Percentiles rank a stretch among this genome's conserved stretches.
These are phyloP conservation scores for Bos javanicus DNA, from an alignment of 2,113 vertebrate genomes.

Conservation along the genomic window DNA sequence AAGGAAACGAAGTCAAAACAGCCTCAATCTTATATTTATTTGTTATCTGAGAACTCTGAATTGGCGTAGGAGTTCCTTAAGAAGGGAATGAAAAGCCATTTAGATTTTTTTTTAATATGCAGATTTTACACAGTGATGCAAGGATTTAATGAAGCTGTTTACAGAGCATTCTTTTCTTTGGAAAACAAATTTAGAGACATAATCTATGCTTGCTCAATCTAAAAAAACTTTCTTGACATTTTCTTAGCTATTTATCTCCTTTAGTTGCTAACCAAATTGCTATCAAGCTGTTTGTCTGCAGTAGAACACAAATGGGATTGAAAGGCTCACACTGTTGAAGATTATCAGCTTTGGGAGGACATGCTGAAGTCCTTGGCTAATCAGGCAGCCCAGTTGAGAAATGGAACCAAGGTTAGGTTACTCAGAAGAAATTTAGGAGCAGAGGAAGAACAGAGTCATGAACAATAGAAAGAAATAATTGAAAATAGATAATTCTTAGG, in stretches of 20 bases:
- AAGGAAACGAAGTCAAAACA: background rate
- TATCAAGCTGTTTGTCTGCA: background rate
- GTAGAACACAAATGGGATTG: background rate
- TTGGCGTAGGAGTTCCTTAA: slow-evolving; percentile 47
- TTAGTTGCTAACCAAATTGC: slow-evolving; percentile 22
- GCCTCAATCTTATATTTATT: slow-evolving; percentile 19
- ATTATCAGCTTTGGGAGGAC: background rate
- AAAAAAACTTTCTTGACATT: slow-evolving; percentile 40
- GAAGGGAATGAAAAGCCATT: slow-evolving; percentile 37
- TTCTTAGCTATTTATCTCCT: slow-evolving; percentile 50
- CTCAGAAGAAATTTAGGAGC: background rate
- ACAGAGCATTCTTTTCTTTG: slow-evolving; percentile 52
- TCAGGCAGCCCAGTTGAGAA: background rate
- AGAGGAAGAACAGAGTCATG: background rate
- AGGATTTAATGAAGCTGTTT: slow-evolving; percentile 48
- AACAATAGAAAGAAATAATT: background rate
- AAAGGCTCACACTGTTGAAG: background rate
- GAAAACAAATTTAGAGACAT: slow-evolving; percentile 60
- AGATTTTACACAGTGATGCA: slow-evolving; percentile 11
- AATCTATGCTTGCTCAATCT: slow-evolving; percentile 40
- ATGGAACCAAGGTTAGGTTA: background rate
- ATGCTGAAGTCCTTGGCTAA: background rate
- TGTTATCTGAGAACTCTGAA: slow-evolving; percentile 36
- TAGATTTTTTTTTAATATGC: background rate
- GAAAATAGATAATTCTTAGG: background rate